A percentile compares a stretch with the other conserved stretches of the same genome.
Conservation (phyloP, 2,113 vertebrate species). For the Echinops telfairi region DNA sequence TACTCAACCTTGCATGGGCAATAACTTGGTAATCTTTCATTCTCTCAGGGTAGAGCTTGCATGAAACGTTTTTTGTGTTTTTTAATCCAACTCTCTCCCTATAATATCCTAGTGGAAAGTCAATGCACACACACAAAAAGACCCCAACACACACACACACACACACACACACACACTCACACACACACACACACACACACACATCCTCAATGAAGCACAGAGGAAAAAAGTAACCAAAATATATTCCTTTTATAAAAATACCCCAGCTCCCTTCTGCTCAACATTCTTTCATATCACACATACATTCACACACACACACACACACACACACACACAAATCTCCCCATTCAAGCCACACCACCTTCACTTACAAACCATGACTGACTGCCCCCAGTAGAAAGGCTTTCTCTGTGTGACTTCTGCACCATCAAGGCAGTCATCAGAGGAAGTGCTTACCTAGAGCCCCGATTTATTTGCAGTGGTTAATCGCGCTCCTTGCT, state of each 20-base stretch:
- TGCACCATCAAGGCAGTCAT: not conserved
- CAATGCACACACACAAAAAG: not conserved
- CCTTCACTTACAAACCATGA: not conserved
- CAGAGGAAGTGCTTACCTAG: not conserved
- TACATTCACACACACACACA: not conserved
- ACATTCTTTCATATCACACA: slow-evolving; percentile 23
- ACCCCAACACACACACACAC: not conserved
- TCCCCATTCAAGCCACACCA: not conserved
- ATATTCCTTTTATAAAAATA: not conserved
- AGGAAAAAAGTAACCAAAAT: slow-evolving; percentile 45
- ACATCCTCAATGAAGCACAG: slow-evolving; percentile 7
- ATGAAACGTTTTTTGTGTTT: slow-evolving; percentile 17
- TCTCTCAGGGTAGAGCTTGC: not conserved
- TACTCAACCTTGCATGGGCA: slow-evolving; percentile 2
- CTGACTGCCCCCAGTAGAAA: not conserved
- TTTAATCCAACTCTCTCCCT: not conserved
- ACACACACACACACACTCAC: not conserved
- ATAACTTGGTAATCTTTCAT: slow-evolving; percentile 35
- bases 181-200: not conserved
- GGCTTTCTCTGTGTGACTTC: not conserved
- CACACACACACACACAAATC: not conserved
- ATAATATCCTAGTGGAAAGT: not conserved
- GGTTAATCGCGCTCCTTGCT: too few relatives aligned
- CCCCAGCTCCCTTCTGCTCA: slow-evolving; percentile 16
- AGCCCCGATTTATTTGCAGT: not conserved